These are phyloP conservation scores for Chymomyza costata DNA, from an alignment of 1,140 invertebrate genomes.

Conservation along the genomic window DNA sequence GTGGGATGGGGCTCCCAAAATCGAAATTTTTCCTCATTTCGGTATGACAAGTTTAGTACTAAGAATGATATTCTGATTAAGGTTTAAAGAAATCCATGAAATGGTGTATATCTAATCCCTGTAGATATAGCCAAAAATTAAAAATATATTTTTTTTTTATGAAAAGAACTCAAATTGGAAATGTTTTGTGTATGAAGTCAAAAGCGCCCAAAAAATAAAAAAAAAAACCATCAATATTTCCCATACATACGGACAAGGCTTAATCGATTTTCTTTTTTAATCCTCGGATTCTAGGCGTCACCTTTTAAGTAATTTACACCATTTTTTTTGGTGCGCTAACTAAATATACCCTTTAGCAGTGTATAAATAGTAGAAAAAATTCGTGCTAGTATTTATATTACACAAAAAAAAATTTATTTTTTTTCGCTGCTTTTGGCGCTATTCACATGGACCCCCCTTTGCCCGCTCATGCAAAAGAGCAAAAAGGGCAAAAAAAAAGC, in stretches of 20 bases:
- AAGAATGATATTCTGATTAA: too few species aligned
- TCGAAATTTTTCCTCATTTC: too few species aligned
- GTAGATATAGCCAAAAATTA: too few species aligned
- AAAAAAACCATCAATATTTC: not conserved
- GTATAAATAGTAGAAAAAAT: constrained; percentile 34
- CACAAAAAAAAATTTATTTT: constrained; percentile 56
- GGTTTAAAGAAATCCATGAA: too few species aligned
- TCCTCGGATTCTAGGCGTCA: not conserved
- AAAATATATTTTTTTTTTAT: too few species aligned
- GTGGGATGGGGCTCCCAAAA: too few species aligned
- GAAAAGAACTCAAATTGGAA: too few species aligned
- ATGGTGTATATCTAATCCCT: too few species aligned
- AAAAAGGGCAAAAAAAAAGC: constrained; percentile 47
- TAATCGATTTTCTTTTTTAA: not conserved
- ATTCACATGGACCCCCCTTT: not conserved
- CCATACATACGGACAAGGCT: not conserved
- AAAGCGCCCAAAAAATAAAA: not conserved
- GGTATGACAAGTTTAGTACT: too few species aligned
- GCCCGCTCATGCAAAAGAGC: constrained; percentile 19
- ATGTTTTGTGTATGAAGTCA: too few species aligned
- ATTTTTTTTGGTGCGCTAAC: not conserved
- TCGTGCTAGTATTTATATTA: constrained; percentile 72
- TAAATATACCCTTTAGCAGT: not conserved
- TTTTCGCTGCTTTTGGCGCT: not conserved
- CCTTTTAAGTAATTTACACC: not conserved